A percentile compares a stretch with the other conserved stretches of the same genome.
phyloP scores from a whole-genome alignment of 2,797 vertebrate species.

The Chromobotia macracanthus region DNA sequence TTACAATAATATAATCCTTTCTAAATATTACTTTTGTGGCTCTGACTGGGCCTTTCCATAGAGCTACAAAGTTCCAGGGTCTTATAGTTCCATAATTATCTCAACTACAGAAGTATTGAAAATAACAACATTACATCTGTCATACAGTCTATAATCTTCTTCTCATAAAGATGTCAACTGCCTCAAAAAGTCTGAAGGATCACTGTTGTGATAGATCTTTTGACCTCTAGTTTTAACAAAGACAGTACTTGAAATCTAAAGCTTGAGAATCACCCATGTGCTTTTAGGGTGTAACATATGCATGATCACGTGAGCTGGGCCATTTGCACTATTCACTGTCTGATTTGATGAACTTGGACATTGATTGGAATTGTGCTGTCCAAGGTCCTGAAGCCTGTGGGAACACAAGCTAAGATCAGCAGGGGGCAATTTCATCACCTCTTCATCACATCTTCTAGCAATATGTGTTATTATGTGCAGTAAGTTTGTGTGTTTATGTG shows the following conservation, averaged over 20 bases:
- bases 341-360: slow-evolving; percentile 19
- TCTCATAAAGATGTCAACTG: too few relatives aligned
- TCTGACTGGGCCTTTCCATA: too few relatives aligned
- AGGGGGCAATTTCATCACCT: neutral
- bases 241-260: neutral
- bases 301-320: neutral
- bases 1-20: neutral
- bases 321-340: neutral
- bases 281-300: neutral
- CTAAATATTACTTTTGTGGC: too few relatives aligned
- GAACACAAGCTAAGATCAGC: slow-evolving; percentile 48
- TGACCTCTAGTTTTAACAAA: neutral
- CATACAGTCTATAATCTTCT: neutral
- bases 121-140: neutral
- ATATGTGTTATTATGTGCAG: neutral
- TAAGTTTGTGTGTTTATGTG: neutral
- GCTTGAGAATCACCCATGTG: too few relatives aligned
- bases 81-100: too few relatives aligned
- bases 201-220: neutral
- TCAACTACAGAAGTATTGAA: neutral
- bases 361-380: slow-evolving; percentile 65
- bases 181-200: neutral
- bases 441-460: neutral
- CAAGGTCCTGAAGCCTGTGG: slow-evolving; percentile 69
- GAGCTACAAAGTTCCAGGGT: too few relatives aligned